Conservation (phyloP, 2,797 vertebrate species). For the Tenualosa thibaudeaui region DNA sequence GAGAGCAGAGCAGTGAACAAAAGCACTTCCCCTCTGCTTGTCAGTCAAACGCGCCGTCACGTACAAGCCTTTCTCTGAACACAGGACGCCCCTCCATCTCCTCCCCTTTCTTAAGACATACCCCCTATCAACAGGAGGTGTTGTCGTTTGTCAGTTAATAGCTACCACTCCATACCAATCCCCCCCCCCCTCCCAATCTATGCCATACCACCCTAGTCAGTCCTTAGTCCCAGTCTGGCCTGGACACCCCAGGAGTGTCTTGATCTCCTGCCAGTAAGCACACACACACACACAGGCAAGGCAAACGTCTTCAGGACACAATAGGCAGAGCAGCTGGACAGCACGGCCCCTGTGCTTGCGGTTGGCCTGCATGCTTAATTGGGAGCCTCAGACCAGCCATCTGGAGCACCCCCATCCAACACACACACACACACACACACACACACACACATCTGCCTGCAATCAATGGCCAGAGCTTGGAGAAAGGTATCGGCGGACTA, state of each 20-base stretch:
- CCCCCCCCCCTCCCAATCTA: background rate
- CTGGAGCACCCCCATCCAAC: conserved; percentile 46
- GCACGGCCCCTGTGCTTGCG: conserved; percentile 41
- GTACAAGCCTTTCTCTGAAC: background rate
- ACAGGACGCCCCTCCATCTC: conserved; percentile 23
- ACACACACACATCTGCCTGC: conserved; percentile 46
- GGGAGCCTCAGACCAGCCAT: conserved; percentile 53
- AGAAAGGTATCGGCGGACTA: conserved; percentile 26
- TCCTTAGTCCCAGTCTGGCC: conserved; percentile 23
- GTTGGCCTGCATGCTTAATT: conserved; percentile 49
- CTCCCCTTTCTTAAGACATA: conserved; percentile 50
- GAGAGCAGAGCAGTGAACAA: conserved; percentile 41
- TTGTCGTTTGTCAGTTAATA: conserved; percentile 69
- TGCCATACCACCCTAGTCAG: background rate
- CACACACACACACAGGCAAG: conserved; percentile 35
- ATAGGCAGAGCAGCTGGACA: conserved; percentile 56
- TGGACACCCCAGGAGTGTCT: conserved; percentile 34
- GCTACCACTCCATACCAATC: conserved; percentile 15
- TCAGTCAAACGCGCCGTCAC: conserved; percentile 55
- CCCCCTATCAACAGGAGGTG: conserved; percentile 72
- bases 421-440: conserved; percentile 23
- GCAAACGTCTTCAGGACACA: conserved; percentile 44
- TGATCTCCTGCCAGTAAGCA: conserved; percentile 30
- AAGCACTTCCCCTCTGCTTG: conserved; percentile 54
- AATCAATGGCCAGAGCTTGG: conserved; percentile 36